Evolutionary conservation across 2,797 vertebrate species (phyloP).

Genomic region (Loris lydekkerianus): DNA sequence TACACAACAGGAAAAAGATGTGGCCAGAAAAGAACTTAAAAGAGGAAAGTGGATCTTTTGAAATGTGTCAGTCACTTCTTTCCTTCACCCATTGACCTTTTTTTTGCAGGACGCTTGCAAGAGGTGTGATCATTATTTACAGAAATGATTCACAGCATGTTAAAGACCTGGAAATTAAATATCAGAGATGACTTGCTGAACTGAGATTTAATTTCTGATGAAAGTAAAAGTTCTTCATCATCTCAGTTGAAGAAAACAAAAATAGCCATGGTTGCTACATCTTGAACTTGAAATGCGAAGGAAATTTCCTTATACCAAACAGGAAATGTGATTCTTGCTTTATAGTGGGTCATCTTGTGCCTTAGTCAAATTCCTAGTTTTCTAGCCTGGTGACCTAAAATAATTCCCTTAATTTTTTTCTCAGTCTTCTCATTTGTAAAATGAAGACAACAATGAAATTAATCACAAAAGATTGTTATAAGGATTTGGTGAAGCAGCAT

Average conservation of each 20-base stretch:
- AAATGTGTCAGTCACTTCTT: conserved; percentile 62
- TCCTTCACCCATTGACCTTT: conserved; percentile 54
- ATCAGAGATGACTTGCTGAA: conserved; percentile 47
- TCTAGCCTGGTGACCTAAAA: background rate
- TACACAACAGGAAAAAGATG: conserved; percentile 75
- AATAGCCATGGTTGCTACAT: background rate
- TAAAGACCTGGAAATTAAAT: conserved; percentile 39
- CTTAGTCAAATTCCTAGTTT: background rate
- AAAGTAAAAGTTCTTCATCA: background rate
- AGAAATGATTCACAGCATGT: background rate
- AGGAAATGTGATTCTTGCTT: conserved; percentile 45
- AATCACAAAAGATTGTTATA: background rate
- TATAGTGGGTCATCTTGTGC: background rate
- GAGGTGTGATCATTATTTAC: conserved; percentile 23
- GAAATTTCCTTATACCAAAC: conserved; percentile 47
- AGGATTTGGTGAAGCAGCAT: background rate
- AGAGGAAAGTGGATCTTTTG: conserved; percentile 72
- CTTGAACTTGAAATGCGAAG: conserved; percentile 21
- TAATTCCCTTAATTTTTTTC: conserved; percentile 2
- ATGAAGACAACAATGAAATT: background rate
- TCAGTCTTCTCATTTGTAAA: conserved; percentile 5
- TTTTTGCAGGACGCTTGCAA: background rate
- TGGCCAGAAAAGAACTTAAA: conserved; percentile 55
- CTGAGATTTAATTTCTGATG: background rate
- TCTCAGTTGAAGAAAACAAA: background rate